phyloP scores from a whole-genome alignment of 2,113 vertebrate genomes.

The Terrapene triunguis region DNA sequence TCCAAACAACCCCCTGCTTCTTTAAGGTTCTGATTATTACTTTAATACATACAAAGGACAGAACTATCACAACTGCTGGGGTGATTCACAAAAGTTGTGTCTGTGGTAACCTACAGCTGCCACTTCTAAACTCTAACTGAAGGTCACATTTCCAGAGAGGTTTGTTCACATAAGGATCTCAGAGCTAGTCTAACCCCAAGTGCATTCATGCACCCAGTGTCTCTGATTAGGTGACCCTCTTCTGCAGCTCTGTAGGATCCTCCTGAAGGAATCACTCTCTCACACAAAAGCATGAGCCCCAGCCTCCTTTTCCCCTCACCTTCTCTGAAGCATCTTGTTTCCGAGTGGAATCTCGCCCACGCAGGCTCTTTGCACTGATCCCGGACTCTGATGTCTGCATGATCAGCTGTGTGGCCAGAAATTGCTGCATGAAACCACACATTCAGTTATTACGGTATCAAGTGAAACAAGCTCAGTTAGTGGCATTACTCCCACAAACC shows the following conservation, averaged over 20 bases:
- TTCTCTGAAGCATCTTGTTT: conserved; percentile 98
- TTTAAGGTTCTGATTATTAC: not conserved
- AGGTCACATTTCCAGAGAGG: not conserved
- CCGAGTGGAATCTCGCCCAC: conserved; percentile 94
- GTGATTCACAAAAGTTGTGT: not conserved
- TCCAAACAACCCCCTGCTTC: not conserved
- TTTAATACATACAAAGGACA: not conserved
- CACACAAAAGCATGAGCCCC: not conserved
- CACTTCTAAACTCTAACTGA: not conserved
- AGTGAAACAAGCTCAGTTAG: conserved; percentile 52
- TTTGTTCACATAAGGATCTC: not conserved
- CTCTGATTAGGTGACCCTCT: not conserved
- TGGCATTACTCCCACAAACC: not conserved
- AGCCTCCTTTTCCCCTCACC: conserved; percentile 81
- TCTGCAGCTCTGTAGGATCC: not conserved
- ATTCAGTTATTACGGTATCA: conserved; percentile 42
- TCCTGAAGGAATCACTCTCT: conserved; percentile 50
- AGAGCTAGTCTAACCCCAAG: not conserved
- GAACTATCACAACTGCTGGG: not conserved
- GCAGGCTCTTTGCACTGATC: conserved; percentile 98
- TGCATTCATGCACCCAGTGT: not conserved
- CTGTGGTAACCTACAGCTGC: not conserved
- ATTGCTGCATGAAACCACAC: conserved; percentile 87
- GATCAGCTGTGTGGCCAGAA: conserved; percentile 98
- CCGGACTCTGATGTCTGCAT: conserved; percentile 99